Conservation (phyloP, 2,797 vertebrate species). For the Diceros bicornis region DNA sequence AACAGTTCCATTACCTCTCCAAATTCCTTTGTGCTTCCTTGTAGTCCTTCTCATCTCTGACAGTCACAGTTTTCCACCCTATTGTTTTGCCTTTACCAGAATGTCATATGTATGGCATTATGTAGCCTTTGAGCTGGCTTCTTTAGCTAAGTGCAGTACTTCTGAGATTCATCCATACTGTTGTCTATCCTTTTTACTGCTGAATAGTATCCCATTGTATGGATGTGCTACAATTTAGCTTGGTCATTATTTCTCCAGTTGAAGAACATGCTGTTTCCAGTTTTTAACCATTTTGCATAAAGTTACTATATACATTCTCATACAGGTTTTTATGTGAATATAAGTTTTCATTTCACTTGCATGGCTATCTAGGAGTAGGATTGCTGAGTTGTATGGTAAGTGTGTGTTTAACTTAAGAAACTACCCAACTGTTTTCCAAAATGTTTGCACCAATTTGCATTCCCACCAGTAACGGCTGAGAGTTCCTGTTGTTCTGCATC, state of each 20-base stretch:
- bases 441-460: neutral
- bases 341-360: constrained; percentile 33
- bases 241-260: neutral
- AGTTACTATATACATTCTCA: neutral
- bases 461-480: neutral
- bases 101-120: neutral
- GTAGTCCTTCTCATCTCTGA: neutral
- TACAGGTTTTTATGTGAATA: neutral
- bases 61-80: neutral
- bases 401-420: constrained; percentile 34
- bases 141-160: neutral
- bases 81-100: neutral
- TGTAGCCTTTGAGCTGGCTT: neutral
- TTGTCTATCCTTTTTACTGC: neutral
- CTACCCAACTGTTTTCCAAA: neutral
- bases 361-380: neutral
- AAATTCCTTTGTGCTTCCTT: neutral
- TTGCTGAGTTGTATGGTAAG: neutral
- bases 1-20: neutral
- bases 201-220: neutral
- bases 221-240: neutral
- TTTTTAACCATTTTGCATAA: constrained; percentile 36
- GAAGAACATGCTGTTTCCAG: constrained; percentile 18
- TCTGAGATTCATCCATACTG: neutral
- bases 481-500: neutral